Evolutionary conservation across 2,113 vertebrate species (phyloP).

Genomic region (Centrocercus urophasianus): DNA sequence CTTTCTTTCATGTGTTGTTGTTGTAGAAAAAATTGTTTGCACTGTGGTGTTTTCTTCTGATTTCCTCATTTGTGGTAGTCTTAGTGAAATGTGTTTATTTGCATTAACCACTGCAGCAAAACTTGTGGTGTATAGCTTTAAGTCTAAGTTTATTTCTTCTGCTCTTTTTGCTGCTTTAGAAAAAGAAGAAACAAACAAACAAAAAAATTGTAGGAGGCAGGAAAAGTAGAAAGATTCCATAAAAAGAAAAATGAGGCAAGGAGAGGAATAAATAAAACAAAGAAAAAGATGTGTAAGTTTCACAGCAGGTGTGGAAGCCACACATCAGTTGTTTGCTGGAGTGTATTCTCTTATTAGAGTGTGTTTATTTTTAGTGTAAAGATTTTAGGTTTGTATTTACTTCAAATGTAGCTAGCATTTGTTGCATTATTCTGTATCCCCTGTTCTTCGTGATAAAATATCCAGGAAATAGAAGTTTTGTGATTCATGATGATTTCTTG

Average conservation of each 20-base stretch:
- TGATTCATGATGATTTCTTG: slow-evolving; percentile 83
- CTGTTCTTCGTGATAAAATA: slow-evolving; percentile 70
- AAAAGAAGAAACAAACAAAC: background rate
- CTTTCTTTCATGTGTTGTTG: background rate
- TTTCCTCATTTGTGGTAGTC: background rate
- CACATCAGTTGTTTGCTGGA: background rate
- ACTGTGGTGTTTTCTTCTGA: background rate
- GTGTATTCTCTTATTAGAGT: background rate
- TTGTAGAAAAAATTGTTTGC: slow-evolving; percentile 15
- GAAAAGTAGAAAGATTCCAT: background rate
- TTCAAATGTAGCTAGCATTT: background rate
- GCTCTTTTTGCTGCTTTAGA: background rate
- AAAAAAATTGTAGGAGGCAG: background rate
- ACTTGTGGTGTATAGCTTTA: background rate
- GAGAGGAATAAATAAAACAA: background rate
- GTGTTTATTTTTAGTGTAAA: background rate
- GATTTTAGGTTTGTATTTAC: background rate
- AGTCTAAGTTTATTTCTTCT: background rate
- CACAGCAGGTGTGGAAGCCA: background rate
- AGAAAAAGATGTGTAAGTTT: background rate
- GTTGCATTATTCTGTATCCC: background rate
- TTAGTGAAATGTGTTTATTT: background rate
- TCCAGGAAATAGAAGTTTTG: slow-evolving; percentile 71
- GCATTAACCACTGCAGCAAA: background rate
- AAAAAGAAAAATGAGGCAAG: background rate